phyloP scores from a whole-genome alignment of 2,113 vertebrate genomes.

The Neopipo cinnamomea region DNA sequence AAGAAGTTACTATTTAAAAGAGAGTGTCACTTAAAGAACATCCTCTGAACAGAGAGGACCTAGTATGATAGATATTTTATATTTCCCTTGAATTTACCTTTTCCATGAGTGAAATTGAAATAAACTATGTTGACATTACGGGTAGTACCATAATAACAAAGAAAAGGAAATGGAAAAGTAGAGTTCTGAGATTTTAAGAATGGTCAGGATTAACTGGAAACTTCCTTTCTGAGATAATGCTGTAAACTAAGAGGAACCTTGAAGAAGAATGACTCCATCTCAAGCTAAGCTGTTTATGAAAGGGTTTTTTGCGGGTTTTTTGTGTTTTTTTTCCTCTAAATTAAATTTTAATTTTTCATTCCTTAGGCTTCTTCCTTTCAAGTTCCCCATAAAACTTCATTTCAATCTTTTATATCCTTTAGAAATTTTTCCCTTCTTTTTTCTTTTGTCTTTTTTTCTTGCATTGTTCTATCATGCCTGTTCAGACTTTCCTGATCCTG shows the following conservation, averaged over 20 bases:
- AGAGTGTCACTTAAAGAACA: neutral
- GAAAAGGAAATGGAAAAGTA: neutral
- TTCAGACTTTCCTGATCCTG: neutral
- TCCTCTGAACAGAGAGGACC: neutral
- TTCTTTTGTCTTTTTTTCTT: neutral
- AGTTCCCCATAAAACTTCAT: neutral
- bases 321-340: neutral
- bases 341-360: neutral
- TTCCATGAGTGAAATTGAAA: neutral
- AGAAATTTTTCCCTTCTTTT: neutral
- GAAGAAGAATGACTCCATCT: neutral
- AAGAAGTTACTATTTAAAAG: neutral
- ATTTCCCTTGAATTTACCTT: neutral
- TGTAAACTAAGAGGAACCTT: neutral
- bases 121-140: neutral
- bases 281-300: neutral
- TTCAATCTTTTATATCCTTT: neutral
- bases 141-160: neutral
- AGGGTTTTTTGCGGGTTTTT: accelerated
- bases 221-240: neutral
- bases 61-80: accelerated
- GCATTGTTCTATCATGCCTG: accelerated
- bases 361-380: neutral
- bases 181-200: neutral
- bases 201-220: neutral